A percentile compares a stretch with the other conserved stretches of the same genome.
These are phyloP conservation scores for Synergus itoensis DNA, from an alignment of 2,888 invertebrate species.

Conservation along the genomic window DNA sequence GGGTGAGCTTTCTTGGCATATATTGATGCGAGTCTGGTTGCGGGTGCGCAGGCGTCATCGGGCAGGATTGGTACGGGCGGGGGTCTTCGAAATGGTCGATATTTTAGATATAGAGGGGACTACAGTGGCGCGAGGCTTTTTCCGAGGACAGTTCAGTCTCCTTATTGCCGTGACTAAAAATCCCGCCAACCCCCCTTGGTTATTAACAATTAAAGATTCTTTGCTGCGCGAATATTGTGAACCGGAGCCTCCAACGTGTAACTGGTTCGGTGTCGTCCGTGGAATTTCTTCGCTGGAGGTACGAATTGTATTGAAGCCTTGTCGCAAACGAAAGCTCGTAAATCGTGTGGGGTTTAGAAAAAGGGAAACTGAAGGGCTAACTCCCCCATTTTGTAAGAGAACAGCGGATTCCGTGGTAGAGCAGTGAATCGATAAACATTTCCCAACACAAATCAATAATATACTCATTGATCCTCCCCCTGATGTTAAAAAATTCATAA, in stretches of 20 bases:
- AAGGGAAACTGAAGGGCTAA: slow-evolving; percentile 31
- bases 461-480: neutral
- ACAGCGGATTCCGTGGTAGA: slow-evolving; percentile 8
- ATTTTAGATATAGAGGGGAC: slow-evolving; percentile 72
- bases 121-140: slow-evolving; percentile 73
- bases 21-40: slow-evolving; percentile 69
- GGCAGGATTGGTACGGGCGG: slow-evolving; percentile 68
- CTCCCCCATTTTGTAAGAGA: slow-evolving; percentile 41
- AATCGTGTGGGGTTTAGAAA: slow-evolving; percentile 5
- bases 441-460: neutral
- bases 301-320: slow-evolving; percentile 28
- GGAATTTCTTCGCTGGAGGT: slow-evolving; percentile 49
- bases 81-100: slow-evolving; percentile 75
- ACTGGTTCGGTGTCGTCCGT: slow-evolving; percentile 45
- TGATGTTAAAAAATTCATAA: neutral
- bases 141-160: slow-evolving; percentile 63
- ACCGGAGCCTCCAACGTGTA: slow-evolving; percentile 31
- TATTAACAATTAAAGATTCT: slow-evolving; percentile 36
- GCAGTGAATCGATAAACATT: slow-evolving; percentile 33
- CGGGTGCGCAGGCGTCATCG: slow-evolving; percentile 68
- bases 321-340: neutral
- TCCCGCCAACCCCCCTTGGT: slow-evolving; percentile 44
- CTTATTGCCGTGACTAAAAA: slow-evolving; percentile 56
- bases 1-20: slow-evolving; percentile 55
- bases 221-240: slow-evolving; percentile 23